Conservation (phyloP, 1,140 invertebrate genomes). For the Brevipalpus yothersi region DNA sequence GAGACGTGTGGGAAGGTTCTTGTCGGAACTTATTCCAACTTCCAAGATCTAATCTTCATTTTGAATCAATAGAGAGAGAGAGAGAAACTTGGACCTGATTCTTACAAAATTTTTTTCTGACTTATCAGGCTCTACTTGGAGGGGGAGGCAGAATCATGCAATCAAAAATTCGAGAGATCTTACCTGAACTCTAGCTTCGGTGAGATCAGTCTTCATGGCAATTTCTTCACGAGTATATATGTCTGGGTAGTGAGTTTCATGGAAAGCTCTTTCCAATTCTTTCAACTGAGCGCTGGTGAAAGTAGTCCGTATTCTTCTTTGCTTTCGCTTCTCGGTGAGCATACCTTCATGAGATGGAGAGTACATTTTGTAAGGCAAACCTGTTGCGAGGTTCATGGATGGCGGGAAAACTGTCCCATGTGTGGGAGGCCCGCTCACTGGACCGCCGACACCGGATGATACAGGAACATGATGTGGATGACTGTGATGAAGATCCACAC, state of each 20-base stretch:
- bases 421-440: too few species aligned
- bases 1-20: too few species aligned
- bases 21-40: too few species aligned
- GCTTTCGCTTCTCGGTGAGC: conserved; percentile 67
- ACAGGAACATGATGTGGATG: too few species aligned
- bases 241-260: conserved; percentile 92
- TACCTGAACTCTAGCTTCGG: conserved; percentile 93
- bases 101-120: too few species aligned
- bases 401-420: too few species aligned
- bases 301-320: conserved; percentile 76
- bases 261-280: conserved; percentile 80
- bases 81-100: too few species aligned
- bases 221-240: conserved; percentile 98
- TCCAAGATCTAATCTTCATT: too few species aligned
- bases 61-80: too few species aligned
- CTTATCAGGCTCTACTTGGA: too few species aligned
- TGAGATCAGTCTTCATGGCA: conserved; percentile 89
- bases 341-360: conserved; percentile 39
- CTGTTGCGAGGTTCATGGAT: conserved; percentile 18
- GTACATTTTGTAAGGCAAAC: conserved; percentile 64
- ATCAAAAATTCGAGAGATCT: conserved; percentile 12
- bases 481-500: too few species aligned
- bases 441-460: too few species aligned
- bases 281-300: conserved; percentile 89
- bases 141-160: background rate